phyloP scores from a whole-genome alignment of 2,888 invertebrate species.

The Acholoe squamosa region DNA sequence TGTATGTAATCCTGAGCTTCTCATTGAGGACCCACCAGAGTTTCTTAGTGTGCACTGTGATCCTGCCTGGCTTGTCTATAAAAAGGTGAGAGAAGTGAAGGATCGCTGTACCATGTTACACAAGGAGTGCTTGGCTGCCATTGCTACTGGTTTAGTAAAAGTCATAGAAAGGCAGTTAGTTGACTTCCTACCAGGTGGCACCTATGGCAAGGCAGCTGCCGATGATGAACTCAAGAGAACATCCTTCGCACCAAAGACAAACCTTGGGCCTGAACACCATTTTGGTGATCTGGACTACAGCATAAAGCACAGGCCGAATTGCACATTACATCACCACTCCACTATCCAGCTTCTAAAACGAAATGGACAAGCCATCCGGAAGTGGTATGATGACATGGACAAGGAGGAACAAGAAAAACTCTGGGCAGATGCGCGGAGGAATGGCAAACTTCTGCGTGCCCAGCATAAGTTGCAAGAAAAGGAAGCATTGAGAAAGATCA shows the following conservation, averaged over 20 bases:
- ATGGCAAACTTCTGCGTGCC: background rate
- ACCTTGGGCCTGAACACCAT: conserved; percentile 71
- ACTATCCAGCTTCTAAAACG: conserved; percentile 70
- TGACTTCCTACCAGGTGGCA: conserved; percentile 69
- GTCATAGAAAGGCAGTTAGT: conserved; percentile 67
- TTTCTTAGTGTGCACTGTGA: background rate
- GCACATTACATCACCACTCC: conserved; percentile 69
- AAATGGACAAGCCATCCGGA: conserved; percentile 66
- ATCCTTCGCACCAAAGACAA: conserved; percentile 67
- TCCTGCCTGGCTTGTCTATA: background rate
- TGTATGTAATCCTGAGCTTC: background rate
- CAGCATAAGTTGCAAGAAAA: background rate
- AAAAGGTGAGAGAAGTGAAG: background rate
- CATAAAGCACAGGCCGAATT: conserved; percentile 68
- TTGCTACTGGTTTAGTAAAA: conserved; percentile 59
- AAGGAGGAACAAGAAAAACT: background rate
- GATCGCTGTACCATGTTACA: background rate
- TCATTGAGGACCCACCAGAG: conserved; percentile 6
- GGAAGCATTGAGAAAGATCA: background rate
- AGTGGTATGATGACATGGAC: conserved; percentile 68
- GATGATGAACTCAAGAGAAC: conserved; percentile 63
- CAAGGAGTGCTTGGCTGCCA: background rate
- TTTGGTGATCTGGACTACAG: conserved; percentile 71
- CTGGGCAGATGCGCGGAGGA: conserved; percentile 18
- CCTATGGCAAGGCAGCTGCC: conserved; percentile 22